Percentiles rank a stretch among this genome's conserved stretches.
phyloP scores from a whole-genome alignment of 1,140 invertebrate genomes.

The Cydia splendana region DNA sequence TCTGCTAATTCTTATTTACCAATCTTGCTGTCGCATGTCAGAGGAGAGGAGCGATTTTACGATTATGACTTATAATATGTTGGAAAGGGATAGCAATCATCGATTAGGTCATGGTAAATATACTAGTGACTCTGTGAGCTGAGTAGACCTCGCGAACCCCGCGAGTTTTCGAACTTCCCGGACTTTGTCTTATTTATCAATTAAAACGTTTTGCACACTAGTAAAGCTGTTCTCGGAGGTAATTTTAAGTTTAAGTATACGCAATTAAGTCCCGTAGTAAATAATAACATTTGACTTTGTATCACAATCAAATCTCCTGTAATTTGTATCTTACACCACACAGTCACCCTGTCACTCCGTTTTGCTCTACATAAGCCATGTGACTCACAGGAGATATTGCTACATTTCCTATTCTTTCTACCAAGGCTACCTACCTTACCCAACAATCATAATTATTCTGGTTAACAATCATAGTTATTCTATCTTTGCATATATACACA shows the following conservation, averaged over 20 bases:
- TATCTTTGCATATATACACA: background rate
- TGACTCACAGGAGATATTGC: constrained; percentile 36
- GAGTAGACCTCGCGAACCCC: too few species aligned
- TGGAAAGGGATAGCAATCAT: too few species aligned
- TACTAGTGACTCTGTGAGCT: too few species aligned
- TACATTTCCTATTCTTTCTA: constrained; percentile 34
- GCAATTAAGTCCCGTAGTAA: too few species aligned
- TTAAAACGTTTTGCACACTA: too few species aligned
- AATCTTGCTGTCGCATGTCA: constrained; percentile 1
- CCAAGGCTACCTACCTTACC: background rate
- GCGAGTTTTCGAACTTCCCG: too few species aligned
- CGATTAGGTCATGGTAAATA: too few species aligned
- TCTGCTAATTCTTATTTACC: constrained; percentile 34
- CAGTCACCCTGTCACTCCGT: constrained; percentile 34
- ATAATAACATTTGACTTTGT: too few species aligned
- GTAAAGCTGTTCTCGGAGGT: too few species aligned
- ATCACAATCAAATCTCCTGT: background rate
- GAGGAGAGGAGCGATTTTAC: background rate
- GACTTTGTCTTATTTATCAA: too few species aligned
- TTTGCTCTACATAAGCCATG: constrained; percentile 41
- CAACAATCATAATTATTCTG: constrained; percentile 17
- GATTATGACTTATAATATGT: too few species aligned
- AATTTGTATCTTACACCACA: constrained; percentile 14
- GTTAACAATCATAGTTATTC: background rate
- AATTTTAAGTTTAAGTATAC: too few species aligned